Base-by-base conservation (phyloP, 2,113 vertebrate species). In the Gyps fulvus region DNA sequence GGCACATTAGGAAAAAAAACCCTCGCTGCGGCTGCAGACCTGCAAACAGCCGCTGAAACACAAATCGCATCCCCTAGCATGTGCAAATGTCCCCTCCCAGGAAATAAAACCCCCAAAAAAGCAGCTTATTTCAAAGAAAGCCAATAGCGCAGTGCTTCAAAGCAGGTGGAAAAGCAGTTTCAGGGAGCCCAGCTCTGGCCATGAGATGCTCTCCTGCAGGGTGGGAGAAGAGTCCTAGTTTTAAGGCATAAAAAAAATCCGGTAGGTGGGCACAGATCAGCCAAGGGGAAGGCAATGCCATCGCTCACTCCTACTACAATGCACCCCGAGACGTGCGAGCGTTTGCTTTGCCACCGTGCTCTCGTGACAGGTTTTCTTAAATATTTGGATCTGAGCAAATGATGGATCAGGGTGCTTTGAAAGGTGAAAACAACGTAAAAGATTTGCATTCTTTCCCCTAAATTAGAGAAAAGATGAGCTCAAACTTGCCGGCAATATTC, bases 261-360 rank as follows among this genome's bases (percentile, higher is more conserved):
- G 29, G 31, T 4, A 61, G 12, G 34, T 70, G 45, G 59, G 57
- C 55, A 65, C 4, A 1, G 74, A 50, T 10, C 38, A 83, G 89
- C 67, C 47, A 13, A 43, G 76, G 18, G 52, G 26, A 73, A 42
- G 10, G 57, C 0, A 15, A 36, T 0, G 14, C 62, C 6, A 2
- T n/a, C 3, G 3, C 52, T 27, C 2, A 3, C 82, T 86, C 25
- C 2, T 1, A 3, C 71, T 38, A 2, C 1, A 0, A 27, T 3
- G 62, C 26, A 10, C 72, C 78, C 87, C 2, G 10, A 54, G 63
- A 19, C 0, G 0, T 0, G 0, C 0, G 4, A 38, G 19, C 22
- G 18, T 59, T 90, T 18, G 18, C 43, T 78, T 34, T 34, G 2
- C n/a, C 26, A 12, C 42, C 15, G 0, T 26, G 63, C 49, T 66